Conservation (phyloP, 2,797 vertebrate species). For the Cheracebus regulus region DNA sequence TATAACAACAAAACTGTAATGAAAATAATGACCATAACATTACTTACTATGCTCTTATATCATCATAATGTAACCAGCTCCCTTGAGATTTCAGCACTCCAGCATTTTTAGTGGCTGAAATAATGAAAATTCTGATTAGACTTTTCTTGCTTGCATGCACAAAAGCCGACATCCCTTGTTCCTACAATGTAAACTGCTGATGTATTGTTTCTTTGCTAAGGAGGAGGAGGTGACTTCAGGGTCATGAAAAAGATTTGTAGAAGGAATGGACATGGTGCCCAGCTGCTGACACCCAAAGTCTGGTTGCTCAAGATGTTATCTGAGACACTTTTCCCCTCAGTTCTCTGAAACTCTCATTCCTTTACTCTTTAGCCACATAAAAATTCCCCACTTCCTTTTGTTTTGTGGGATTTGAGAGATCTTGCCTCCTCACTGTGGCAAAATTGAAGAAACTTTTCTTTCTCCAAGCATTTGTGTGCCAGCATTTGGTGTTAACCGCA, state of each 20-base stretch:
- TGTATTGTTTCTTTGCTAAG: background rate
- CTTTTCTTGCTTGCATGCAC: background rate
- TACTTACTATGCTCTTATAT: background rate
- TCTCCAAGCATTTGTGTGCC: background rate
- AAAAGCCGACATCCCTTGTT: background rate
- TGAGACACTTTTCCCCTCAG: background rate
- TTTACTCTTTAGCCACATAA: background rate
- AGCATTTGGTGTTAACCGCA: background rate
- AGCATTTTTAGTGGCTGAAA: background rate
- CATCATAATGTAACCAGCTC: background rate
- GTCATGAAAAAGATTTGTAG: background rate
- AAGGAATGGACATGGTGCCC: background rate
- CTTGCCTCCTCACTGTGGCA: background rate
- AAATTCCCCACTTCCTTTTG: background rate
- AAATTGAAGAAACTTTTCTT: background rate
- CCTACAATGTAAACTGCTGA: background rate
- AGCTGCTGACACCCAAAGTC: background rate
- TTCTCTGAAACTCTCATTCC: background rate
- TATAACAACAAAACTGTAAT: background rate
- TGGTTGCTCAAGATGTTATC: background rate
- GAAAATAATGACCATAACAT: background rate
- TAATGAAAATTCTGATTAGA: background rate
- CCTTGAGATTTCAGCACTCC: background rate
- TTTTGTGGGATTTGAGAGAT: background rate
- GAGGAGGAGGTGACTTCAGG: background rate